Percentiles rank a stretch among this genome's conserved stretches.
These are phyloP conservation scores for Atherinomorus stipes DNA, from an alignment of 2,113 vertebrate genomes.

Conservation along the genomic window DNA sequence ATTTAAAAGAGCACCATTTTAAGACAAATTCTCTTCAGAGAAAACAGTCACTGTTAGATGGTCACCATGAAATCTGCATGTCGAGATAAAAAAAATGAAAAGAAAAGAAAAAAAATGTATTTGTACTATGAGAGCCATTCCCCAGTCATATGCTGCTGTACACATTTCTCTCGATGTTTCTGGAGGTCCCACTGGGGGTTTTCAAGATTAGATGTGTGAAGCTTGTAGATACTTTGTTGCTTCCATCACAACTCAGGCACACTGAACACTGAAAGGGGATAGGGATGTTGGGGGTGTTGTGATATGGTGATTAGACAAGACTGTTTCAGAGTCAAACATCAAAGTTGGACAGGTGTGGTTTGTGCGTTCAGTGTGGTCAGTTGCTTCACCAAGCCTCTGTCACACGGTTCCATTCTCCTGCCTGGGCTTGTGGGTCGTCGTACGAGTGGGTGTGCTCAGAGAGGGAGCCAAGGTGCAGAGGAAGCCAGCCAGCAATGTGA, in stretches of 20 bases:
- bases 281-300: slow-evolving; percentile 58
- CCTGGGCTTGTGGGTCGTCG: slow-evolving; percentile 89
- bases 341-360: slow-evolving; percentile 59
- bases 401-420: slow-evolving; percentile 94
- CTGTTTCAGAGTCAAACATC: slow-evolving; percentile 70
- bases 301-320: slow-evolving; percentile 70
- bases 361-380: slow-evolving; percentile 60
- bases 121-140: slow-evolving; percentile 65
- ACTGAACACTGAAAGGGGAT: slow-evolving; percentile 67
- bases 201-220: slow-evolving; percentile 56
- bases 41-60: slow-evolving; percentile 71
- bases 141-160: slow-evolving; percentile 38
- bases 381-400: slow-evolving; percentile 62
- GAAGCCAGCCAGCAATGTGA: slow-evolving; percentile 93
- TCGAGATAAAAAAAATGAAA: slow-evolving; percentile 44
- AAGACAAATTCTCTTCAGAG: slow-evolving; percentile 75
- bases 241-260: slow-evolving; percentile 70
- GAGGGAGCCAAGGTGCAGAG: slow-evolving; percentile 94
- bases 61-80: slow-evolving; percentile 55
- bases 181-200: slow-evolving; percentile 32
- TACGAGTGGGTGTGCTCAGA: slow-evolving; percentile 87
- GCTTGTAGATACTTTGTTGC: slow-evolving; percentile 57
- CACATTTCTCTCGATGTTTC: slow-evolving; percentile 55
- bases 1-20: slow-evolving; percentile 83
- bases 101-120: slow-evolving; percentile 45